A percentile compares a stretch with the other conserved stretches of the same genome.
Conservation (phyloP, 2,888 invertebrate species). For the Eristalinus sepulchralis region DNA sequence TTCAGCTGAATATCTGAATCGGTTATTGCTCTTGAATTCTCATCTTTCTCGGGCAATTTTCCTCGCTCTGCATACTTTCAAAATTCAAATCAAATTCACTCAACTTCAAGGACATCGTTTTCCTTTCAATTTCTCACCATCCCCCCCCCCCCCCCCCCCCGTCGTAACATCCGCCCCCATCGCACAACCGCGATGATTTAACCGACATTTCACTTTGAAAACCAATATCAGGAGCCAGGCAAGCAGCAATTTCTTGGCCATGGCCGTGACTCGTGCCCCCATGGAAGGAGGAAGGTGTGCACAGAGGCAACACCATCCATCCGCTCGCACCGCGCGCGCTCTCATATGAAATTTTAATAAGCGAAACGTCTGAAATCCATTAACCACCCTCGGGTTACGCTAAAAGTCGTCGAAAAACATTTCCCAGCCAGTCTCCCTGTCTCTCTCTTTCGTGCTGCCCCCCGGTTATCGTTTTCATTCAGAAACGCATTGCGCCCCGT, state of each 20-base stretch:
- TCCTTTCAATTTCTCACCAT: neutral
- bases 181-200: neutral
- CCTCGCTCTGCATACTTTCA: neutral
- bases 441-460: neutral
- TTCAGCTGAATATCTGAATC: neutral
- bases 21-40: neutral
- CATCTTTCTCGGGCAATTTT: neutral
- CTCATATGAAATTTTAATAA: conserved; percentile 41
- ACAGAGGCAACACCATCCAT: neutral
- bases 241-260: neutral
- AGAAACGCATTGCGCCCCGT: conserved; percentile 14
- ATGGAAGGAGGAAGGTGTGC: neutral
- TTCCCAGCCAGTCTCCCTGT: neutral
- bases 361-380: conserved; percentile 36
- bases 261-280: neutral
- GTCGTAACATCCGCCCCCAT: too few relatives aligned
- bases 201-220: neutral
- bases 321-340: neutral
- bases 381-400: conserved; percentile 26
- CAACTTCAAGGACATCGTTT: neutral
- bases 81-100: neutral
- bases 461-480: conserved; percentile 31
- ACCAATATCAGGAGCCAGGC: neutral
- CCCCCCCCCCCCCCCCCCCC: neutral
- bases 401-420: neutral